Evolutionary conservation across 92 coral and sea anemone genomes (phyloP), one percentile per base, ranked within the genome.

Genomic region (Pocillopora meandrina): DNA sequence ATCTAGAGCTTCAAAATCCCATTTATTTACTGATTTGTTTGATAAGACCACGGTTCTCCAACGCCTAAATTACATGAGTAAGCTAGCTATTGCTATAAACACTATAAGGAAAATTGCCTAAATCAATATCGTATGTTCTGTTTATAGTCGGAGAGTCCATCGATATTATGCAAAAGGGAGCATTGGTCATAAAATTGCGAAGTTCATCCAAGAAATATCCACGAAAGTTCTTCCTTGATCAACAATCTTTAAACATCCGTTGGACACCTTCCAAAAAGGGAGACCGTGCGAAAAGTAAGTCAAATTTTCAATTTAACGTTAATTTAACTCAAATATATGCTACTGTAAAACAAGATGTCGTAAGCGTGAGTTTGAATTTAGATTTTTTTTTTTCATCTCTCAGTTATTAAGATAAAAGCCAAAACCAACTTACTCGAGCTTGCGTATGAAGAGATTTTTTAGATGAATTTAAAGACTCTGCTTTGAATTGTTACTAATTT

Each of bases 211-310:
- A 93, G 77, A 91, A 89, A 72, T 93, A 89, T 57, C 92, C 90
- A 10, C 56, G 97, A 55, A 93, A 84, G 16, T 93, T 89, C 75
- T 89, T 66, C 21, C 85, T 93, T 13, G 94, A 92, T 65, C 84
- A 87, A 35, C 92, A 87, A 16, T 71, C 80, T 15, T 34, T 60
- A 13, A 93, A 78, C 52, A 77, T 93, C 55, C 81, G 92, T 33
- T 93, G 97, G 97, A 79, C 89, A 13, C 97, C 97, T 0, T 93
- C 97, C 36, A 93, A 93, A 84, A 93, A 89, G 47, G 97, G 97
- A 1, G 93, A 91, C 35, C 79, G 85, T 17, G 97, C 97, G 5
- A 87, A 89, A 80, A 93, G 97, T 93, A 79, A 93, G 95, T 82
- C 4, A 15, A 3, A 19, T 10, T 52, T 64, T 55, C 16, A 19